phyloP scores from a whole-genome alignment of 2,888 invertebrate species.

The Eupithecia vulgata region DNA sequence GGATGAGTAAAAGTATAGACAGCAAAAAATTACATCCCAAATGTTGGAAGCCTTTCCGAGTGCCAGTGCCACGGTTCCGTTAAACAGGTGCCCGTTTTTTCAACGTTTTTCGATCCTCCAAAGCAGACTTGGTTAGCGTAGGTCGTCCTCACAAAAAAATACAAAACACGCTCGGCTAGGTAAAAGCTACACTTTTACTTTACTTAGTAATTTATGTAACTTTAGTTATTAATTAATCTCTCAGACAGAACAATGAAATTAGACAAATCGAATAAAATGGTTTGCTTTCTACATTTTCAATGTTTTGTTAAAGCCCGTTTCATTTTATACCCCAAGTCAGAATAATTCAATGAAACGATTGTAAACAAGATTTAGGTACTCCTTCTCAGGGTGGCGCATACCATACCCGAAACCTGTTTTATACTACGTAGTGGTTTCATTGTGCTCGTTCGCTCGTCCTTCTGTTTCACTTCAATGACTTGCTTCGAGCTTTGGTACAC shows the following conservation, averaged over 20 bases:
- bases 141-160: constrained; percentile 59
- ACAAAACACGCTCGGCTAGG: neutral
- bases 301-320: constrained; percentile 2
- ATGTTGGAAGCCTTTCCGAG: constrained; percentile 68
- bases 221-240: neutral
- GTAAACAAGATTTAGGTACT: constrained; percentile 47
- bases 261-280: neutral
- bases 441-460: constrained; percentile 59
- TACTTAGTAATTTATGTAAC: neutral
- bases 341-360: constrained; percentile 40
- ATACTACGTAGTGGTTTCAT: constrained; percentile 78
- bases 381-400: constrained; percentile 67
- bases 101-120: constrained; percentile 51
- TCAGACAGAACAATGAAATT: neutral
- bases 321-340: neutral
- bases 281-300: neutral
- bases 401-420: constrained; percentile 79
- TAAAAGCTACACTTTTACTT: constrained; percentile 5
- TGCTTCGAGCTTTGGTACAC: constrained; percentile 34
- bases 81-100: constrained; percentile 61
- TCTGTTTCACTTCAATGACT: constrained; percentile 54
- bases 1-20: constrained; percentile 59
- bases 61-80: constrained; percentile 52
- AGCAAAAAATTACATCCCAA: constrained; percentile 73
- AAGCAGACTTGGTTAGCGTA: constrained; percentile 66